Evolutionary conservation across 2,797 vertebrate genomes (phyloP).

Genomic region (Craterocephalus amniculus): DNA sequence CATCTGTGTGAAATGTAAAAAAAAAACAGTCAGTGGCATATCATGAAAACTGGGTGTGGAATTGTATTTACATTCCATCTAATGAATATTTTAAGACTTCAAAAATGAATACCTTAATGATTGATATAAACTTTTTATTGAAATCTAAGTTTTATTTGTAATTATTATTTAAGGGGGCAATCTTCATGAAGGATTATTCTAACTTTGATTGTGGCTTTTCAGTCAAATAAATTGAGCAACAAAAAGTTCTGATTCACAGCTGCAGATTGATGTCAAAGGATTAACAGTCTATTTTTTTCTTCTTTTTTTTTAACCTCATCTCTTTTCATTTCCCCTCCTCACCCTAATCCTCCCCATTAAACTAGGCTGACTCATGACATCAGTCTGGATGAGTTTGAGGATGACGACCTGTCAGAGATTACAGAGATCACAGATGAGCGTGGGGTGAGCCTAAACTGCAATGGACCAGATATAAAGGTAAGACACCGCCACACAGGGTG

Average conservation of each 20-base stretch:
- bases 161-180: too few species aligned
- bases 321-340: background rate
- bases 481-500: conserved; percentile 13
- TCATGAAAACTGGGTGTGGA: too few species aligned
- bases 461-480: conserved; percentile 90
- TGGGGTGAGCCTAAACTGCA: conserved; percentile 93
- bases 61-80: too few species aligned
- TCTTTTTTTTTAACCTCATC: background rate
- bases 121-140: too few species aligned
- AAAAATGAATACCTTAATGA: too few species aligned
- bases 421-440: conserved; percentile 93
- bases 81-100: too few species aligned
- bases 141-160: too few species aligned
- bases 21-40: too few species aligned
- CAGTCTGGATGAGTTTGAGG: conserved; percentile 97
- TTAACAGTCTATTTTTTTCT: conserved; percentile 13
- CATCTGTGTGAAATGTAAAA: too few species aligned
- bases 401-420: conserved; percentile 97
- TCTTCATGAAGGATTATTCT: too few species aligned
- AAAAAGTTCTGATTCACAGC: conserved; percentile 27
- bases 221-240: conserved; percentile 19
- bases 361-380: conserved; percentile 97
- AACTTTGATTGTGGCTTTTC: too few species aligned
- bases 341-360: conserved; percentile 20
- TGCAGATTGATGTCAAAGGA: conserved; percentile 15